Conservation (phyloP, 2,113 vertebrate species). For the Daubentonia madagascariensis region DNA sequence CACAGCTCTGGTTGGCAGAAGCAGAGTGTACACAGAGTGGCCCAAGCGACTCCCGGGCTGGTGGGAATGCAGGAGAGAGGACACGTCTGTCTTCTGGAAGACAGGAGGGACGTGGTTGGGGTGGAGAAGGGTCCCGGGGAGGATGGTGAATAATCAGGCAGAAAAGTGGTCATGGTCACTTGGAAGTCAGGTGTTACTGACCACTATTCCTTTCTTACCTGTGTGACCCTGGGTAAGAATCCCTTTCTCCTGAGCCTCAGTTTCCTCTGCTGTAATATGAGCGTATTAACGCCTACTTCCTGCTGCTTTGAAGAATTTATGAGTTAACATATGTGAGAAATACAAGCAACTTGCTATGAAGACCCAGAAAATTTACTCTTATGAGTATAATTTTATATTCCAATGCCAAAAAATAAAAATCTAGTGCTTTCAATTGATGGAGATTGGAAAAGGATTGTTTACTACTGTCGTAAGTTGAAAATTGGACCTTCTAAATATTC, state of each 20-base stretch:
- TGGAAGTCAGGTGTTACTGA: neutral
- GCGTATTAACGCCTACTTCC: neutral
- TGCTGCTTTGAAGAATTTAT: neutral
- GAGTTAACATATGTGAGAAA: neutral
- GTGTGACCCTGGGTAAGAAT: neutral
- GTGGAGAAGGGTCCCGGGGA: neutral
- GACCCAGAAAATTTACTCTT: neutral
- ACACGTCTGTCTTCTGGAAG: neutral
- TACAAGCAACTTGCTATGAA: neutral
- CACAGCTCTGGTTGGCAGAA: neutral
- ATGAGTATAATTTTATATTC: neutral
- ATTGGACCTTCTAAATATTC: neutral
- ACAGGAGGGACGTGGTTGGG: neutral
- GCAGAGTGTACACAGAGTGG: neutral
- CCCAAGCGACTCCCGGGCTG: accelerated
- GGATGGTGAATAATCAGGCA: neutral
- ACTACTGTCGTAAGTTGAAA: neutral
- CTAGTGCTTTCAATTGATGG: neutral
- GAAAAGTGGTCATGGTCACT: neutral
- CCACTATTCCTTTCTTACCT: neutral
- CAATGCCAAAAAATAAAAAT: neutral
- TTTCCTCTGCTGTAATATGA: neutral
- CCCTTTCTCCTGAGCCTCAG: neutral
- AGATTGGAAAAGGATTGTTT: neutral
- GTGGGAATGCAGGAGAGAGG: neutral